Evolutionary conservation across 2,888 invertebrate genomes (phyloP).

Genomic region (Heliconius ismenius): DNA sequence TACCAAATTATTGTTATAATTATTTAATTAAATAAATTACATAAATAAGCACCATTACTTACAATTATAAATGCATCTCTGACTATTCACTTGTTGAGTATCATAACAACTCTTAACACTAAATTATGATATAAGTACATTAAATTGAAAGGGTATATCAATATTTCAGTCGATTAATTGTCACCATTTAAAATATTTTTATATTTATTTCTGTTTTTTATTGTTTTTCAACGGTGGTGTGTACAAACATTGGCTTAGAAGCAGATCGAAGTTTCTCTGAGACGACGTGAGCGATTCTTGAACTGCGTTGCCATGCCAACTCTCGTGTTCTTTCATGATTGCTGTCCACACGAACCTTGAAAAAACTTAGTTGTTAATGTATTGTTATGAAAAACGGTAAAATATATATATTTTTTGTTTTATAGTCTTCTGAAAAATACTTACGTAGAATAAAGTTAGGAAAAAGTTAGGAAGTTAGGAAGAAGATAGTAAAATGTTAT

Average conservation of each 20-base stretch:
- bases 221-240: constrained; percentile 54
- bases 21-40: constrained; percentile 8
- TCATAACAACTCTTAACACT: constrained; percentile 53
- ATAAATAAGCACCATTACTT: constrained; percentile 47
- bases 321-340: constrained; percentile 92
- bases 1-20: not conserved
- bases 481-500: too few species aligned
- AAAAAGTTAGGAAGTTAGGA: too few species aligned
- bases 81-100: constrained; percentile 73
- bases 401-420: too few species aligned
- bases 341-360: constrained; percentile 91
- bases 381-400: too few species aligned
- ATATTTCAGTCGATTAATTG: constrained; percentile 25
- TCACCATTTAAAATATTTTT: not conserved
- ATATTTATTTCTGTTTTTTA: constrained; percentile 26
- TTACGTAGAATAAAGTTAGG: too few species aligned
- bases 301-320: constrained; percentile 91
- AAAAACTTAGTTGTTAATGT: constrained; percentile 29
- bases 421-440: too few species aligned
- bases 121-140: constrained; percentile 17
- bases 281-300: constrained; percentile 91
- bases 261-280: constrained; percentile 87
- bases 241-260: constrained; percentile 74
- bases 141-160: constrained; percentile 1
- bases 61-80: constrained; percentile 75